These are phyloP conservation scores for Ammospiza nelsoni DNA, from an alignment of 2,113 vertebrate genomes.

Conservation along the genomic window DNA sequence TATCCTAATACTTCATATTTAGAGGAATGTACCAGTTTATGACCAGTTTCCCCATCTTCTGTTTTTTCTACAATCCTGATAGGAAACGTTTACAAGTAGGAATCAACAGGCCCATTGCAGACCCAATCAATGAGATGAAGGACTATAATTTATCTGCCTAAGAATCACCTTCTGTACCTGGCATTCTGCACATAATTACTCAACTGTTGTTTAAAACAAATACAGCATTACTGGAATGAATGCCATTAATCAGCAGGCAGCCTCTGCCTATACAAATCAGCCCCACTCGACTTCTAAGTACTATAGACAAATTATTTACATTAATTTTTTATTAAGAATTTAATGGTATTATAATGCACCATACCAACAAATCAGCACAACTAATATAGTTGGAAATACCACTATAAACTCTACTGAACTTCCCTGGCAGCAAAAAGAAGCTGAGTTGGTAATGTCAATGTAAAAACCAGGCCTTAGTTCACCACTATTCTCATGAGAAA, in stretches of 20 bases:
- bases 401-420: not conserved
- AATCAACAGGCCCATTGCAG: slow-evolving; percentile 27
- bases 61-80: not conserved
- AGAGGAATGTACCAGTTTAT: not conserved
- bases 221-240: slow-evolving; percentile 17
- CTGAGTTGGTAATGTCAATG: slow-evolving; percentile 30
- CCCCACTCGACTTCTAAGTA: not conserved
- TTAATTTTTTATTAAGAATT: slow-evolving; percentile 33
- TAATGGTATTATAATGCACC: not conserved
- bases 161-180: not conserved
- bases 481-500: slow-evolving; percentile 22
- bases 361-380: slow-evolving; percentile 23
- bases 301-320: not conserved
- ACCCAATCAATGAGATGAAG: slow-evolving; percentile 24
- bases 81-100: not conserved
- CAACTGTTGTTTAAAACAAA: slow-evolving; percentile 50
- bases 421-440: slow-evolving; percentile 50
- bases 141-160: slow-evolving; percentile 9
- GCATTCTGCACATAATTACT: slow-evolving; percentile 33
- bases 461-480: slow-evolving; percentile 52
- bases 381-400: not conserved
- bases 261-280: slow-evolving; percentile 26
- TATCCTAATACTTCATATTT: not conserved
- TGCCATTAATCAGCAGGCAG: slow-evolving; percentile 43
- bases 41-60: not conserved